Base-by-base conservation (phyloP, 2,888 invertebrate species). In the Epinotia nisella region DNA sequence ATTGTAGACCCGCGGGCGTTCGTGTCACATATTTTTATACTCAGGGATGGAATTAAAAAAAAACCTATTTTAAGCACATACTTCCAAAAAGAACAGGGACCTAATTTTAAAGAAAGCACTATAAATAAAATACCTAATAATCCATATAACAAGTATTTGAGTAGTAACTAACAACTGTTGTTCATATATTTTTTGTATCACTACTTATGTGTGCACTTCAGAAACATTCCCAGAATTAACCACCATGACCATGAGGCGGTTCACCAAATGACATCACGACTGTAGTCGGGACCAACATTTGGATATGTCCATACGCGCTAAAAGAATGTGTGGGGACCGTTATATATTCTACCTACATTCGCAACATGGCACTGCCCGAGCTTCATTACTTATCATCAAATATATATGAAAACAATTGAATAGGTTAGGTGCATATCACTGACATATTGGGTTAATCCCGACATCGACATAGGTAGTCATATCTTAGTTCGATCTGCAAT, bases 291-390 rank as follows among this genome's bases (percentile, higher is more conserved):
- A 1, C 45, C 60, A 24, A 51, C 35, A 45, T 70, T 70, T 70
- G 62, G 70, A 56, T 55, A 62, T 62, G 53, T 61, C 70, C 61
- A 70, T 35, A 60, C 58, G 5, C 19, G 68, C 19, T 49, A 51
- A 56, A 70, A 70, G 62, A 56, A 62, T 70, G 55, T 15, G 70
- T 62, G 29, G 41, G 56, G 61, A 55, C 70, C 70, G 70, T 70
- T 62, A 70, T 29, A 29, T 55, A 29, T 62, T 56, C 62, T 62
- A 55, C 45, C 61, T 62, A 62, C 45, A 62, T 55, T 29, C 17
- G 58, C 21, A 53, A 13, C 17, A 39, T 49, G 39, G n/a, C 21
- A 56, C 41, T 45, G 66, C 41, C 24, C 56, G 24, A 15, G 24
- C 2, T 56, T 56, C 15, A 24, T 29, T 56, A n/a, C n/a, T n/a